Evolutionary conservation across 2,797 vertebrate species (phyloP).

Genomic region (Acanthurus leucopareius): DNA sequence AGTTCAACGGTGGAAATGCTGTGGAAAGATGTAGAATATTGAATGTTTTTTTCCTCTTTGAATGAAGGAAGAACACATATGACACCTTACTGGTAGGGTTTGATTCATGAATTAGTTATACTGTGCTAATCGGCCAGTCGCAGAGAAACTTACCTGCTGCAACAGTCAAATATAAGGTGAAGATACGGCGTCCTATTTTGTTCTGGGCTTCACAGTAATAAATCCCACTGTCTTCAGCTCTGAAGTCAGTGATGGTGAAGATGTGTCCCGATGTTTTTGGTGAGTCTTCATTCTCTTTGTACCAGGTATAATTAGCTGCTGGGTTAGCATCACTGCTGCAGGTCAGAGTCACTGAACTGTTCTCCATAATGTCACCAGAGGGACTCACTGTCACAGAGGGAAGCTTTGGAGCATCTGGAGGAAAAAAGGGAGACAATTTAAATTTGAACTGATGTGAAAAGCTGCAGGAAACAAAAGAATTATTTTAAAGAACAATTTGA

Average conservation of each 20-base stretch:
- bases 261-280: conserved; percentile 9
- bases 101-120: too few species aligned
- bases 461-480: too few species aligned
- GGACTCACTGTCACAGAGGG: not conserved
- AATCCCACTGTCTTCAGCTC: not conserved
- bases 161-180: not conserved
- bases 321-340: not conserved
- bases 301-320: not conserved
- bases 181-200: conserved; percentile 3
- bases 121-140: too few species aligned
- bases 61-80: too few species aligned
- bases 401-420: not conserved
- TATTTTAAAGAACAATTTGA: not conserved
- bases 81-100: too few species aligned
- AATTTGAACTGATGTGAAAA: too few species aligned
- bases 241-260: not conserved
- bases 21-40: too few species aligned
- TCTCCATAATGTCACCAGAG: not conserved
- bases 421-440: not conserved
- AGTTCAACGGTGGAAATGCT: too few species aligned
- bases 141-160: conserved; percentile 6
- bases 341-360: not conserved
- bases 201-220: conserved; percentile 42
- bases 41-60: too few species aligned
- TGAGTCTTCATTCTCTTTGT: not conserved